Conservation (phyloP, 2,797 vertebrate genomes). For the Glyptemys insculpta region DNA sequence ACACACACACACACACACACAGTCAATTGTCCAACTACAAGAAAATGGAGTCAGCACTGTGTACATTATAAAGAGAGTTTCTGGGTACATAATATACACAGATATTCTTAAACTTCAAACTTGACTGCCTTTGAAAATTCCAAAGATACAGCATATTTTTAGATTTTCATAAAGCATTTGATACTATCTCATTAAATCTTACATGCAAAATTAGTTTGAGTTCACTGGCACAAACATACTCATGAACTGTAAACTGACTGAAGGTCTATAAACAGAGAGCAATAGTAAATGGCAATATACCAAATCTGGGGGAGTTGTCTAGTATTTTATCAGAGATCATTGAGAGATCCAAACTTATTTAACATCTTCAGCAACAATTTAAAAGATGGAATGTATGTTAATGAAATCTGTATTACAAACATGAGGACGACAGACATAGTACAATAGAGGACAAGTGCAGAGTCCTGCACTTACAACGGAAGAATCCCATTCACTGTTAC, state of each 20-base stretch:
- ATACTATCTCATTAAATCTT: background rate
- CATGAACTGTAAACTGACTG: background rate
- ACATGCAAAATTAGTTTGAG: background rate
- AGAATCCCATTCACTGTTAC: no score
- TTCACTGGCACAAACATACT: background rate
- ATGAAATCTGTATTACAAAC: background rate
- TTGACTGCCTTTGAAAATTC: background rate
- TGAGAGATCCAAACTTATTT: background rate
- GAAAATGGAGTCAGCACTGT: background rate
- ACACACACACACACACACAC: background rate
- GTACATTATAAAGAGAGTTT: background rate
- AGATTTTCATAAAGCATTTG: background rate
- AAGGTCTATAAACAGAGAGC: background rate
- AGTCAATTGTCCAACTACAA: background rate
- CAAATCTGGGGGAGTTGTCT: background rate
- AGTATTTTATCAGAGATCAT: background rate
- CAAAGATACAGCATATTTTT: background rate
- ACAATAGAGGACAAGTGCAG: background rate
- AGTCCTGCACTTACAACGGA: no score
- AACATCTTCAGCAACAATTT: background rate
- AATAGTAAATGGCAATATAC: background rate
- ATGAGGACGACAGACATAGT: background rate
- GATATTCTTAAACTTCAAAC: background rate
- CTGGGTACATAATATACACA: background rate
- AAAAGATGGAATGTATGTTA: background rate